A percentile compares a stretch with the other conserved stretches of the same genome.
phyloP scores from a whole-genome alignment of 92 coral and sea anemone genomes.

The Paragorgia papillata region DNA sequence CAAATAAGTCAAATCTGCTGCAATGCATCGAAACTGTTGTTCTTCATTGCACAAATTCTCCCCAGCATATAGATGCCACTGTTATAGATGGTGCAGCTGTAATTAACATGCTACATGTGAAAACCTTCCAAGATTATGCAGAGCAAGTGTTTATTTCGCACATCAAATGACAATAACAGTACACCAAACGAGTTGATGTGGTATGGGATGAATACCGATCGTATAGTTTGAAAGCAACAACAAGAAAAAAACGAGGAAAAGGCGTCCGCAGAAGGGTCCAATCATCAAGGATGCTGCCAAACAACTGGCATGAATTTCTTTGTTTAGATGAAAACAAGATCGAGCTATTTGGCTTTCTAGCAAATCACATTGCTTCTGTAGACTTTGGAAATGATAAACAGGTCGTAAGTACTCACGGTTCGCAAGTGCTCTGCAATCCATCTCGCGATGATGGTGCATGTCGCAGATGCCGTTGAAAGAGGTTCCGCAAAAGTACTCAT shows the following conservation, averaged over 20 bases:
- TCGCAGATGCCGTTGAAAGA: slow-evolving; percentile 22
- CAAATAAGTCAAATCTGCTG: slow-evolving; percentile 15
- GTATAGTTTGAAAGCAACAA: slow-evolving; percentile 50
- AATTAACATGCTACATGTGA: slow-evolving; percentile 52
- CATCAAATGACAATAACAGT: slow-evolving; percentile 45
- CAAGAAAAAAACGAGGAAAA: slow-evolving; percentile 34
- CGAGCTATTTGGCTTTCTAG: slow-evolving; percentile 50
- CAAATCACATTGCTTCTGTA: slow-evolving; percentile 10
- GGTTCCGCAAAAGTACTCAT: slow-evolving; percentile 28
- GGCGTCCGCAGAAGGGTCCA: slow-evolving; percentile 13
- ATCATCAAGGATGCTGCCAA: no score
- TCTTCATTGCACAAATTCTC: slow-evolving; percentile 38
- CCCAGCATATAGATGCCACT: slow-evolving; percentile 41
- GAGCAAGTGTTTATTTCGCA: slow-evolving; percentile 46
- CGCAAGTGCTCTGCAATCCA: slow-evolving; percentile 32
- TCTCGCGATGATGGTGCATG: slow-evolving; percentile 28
- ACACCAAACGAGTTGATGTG: slow-evolving; percentile 47
- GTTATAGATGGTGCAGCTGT: slow-evolving; percentile 56
- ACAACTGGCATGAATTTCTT: no score
- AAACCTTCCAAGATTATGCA: slow-evolving; percentile 55
- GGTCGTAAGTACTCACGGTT: slow-evolving; percentile 16
- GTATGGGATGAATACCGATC: slow-evolving; percentile 32
- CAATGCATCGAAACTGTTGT: background rate
- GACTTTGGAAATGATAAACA: slow-evolving; percentile 29
- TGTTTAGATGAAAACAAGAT: no score